Evolutionary conservation across 2,888 invertebrate genomes (phyloP).

Genomic region (Salpingus planirostris): DNA sequence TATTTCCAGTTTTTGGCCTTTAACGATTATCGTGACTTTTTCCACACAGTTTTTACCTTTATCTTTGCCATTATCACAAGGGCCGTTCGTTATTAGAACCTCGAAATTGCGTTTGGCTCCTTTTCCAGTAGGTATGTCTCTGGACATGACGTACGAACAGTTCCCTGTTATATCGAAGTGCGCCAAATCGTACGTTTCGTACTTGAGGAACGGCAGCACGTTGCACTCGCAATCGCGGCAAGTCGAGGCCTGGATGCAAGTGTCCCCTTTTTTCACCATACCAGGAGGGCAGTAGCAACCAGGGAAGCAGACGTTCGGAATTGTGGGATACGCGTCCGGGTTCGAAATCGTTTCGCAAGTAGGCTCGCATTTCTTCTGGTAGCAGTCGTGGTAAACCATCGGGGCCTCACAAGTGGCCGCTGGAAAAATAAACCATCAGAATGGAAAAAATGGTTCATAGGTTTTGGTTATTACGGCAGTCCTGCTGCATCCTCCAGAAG

Average conservation of each 20-base stretch:
- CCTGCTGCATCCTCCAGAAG: conserved; percentile 60
- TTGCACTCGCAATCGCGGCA: conserved; percentile 69
- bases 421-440: too few species aligned
- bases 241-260: conserved; percentile 59
- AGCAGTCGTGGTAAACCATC: conserved; percentile 75
- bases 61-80: conserved; percentile 50
- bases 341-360: conserved; percentile 58
- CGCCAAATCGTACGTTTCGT: conserved; percentile 72
- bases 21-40: conserved; percentile 57
- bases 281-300: conserved; percentile 83
- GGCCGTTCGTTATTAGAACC: conserved; percentile 62
- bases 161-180: conserved; percentile 74
- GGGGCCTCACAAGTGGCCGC: conserved; percentile 66
- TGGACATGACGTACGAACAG: conserved; percentile 74
- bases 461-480: conserved; percentile 63
- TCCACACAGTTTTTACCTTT: conserved; percentile 55
- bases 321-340: conserved; percentile 51
- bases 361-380: conserved; percentile 67
- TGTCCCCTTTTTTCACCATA: conserved; percentile 54
- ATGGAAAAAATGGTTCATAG: not conserved
- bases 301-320: conserved; percentile 63
- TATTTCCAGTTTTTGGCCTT: conserved; percentile 47
- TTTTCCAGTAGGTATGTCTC: conserved; percentile 47
- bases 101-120: conserved; percentile 47
- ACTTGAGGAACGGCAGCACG: conserved; percentile 70